Conservation (phyloP, 1,140 invertebrate species). For the Drosophila truncata region DNA sequence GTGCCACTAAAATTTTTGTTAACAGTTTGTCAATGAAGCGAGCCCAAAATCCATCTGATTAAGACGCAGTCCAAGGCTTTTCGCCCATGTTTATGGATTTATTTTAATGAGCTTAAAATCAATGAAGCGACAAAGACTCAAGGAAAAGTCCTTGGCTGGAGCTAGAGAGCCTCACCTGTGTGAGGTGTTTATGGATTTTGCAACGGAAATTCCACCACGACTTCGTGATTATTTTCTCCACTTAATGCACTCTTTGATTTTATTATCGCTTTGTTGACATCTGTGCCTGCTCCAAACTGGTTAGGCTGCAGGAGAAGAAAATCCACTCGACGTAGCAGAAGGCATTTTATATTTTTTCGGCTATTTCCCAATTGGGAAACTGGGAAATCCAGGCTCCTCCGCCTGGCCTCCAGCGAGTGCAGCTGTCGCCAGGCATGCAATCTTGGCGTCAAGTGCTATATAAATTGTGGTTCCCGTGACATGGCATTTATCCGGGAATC, state of each 20-base stretch:
- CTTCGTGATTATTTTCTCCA: conserved; percentile 15
- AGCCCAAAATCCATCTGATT: not conserved
- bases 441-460: conserved; percentile 25
- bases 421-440: conserved; percentile 48
- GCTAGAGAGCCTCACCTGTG: no score
- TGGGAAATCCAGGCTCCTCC: conserved; percentile 28
- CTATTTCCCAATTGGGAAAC: conserved; percentile 29
- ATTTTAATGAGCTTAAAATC: conserved; percentile 6
- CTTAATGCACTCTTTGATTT: conserved; percentile 27
- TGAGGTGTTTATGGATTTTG: conserved; percentile 5
- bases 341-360: conserved; percentile 10
- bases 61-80: conserved; percentile 15
- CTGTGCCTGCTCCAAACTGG: conserved; percentile 41
- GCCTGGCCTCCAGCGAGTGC: conserved; percentile 22
- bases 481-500: conserved; percentile 26
- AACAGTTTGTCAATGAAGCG: not conserved
- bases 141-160: conserved; percentile 5
- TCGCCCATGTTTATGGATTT: conserved; percentile 1
- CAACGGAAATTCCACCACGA: not conserved
- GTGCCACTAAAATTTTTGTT: conserved; percentile 11
- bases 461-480: conserved; percentile 36
- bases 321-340: conserved; percentile 11
- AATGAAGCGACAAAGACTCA: not conserved
- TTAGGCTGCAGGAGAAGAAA: conserved; percentile 32
- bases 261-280: conserved; percentile 50